phyloP scores from a whole-genome alignment of 2,113 vertebrate genomes.

The Ellobius talpinus region DNA sequence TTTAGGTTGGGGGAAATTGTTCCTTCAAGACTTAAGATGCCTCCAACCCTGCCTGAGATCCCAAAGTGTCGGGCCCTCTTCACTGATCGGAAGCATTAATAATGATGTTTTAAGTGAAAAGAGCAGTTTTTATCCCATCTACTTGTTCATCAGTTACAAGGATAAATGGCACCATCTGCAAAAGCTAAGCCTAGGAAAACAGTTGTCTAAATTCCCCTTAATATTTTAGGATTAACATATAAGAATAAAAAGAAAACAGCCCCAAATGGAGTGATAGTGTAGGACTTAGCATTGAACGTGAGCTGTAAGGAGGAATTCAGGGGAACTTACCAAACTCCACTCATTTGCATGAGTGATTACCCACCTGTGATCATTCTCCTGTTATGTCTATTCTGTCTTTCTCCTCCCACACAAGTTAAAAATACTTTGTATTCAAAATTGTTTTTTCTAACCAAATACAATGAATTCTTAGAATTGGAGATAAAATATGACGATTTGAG shows the following conservation, averaged over 20 bases:
- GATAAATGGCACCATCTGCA: no score
- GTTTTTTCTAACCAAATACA: slow-evolving; percentile 28
- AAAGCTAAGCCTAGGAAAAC: not conserved
- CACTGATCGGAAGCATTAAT: not conserved
- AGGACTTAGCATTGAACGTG: not conserved
- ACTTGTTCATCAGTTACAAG: not conserved
- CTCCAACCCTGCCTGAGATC: not conserved
- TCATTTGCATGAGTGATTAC: slow-evolving; percentile 61
- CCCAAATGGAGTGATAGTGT: not conserved
- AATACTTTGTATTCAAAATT: slow-evolving; percentile 55
- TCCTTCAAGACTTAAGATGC: not conserved
- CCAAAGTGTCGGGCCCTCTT: not conserved
- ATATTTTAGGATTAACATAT: slow-evolving; percentile 31
- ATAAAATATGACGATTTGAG: not conserved
- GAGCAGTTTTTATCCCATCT: not conserved
- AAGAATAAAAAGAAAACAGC: slow-evolving; percentile 32
- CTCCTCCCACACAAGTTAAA: slow-evolving; percentile 70
- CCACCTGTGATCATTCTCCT: slow-evolving; percentile 60
- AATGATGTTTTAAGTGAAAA: not conserved
- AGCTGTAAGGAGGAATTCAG: slow-evolving; percentile 16
- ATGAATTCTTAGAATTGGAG: slow-evolving; percentile 10
- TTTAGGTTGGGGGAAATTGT: not conserved
- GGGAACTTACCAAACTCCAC: slow-evolving; percentile 8
- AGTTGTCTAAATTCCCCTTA: not conserved
- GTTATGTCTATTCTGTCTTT: not conserved